Base-by-base conservation (phyloP, 2,797 vertebrate species). In the Carduelis carduelis region DNA sequence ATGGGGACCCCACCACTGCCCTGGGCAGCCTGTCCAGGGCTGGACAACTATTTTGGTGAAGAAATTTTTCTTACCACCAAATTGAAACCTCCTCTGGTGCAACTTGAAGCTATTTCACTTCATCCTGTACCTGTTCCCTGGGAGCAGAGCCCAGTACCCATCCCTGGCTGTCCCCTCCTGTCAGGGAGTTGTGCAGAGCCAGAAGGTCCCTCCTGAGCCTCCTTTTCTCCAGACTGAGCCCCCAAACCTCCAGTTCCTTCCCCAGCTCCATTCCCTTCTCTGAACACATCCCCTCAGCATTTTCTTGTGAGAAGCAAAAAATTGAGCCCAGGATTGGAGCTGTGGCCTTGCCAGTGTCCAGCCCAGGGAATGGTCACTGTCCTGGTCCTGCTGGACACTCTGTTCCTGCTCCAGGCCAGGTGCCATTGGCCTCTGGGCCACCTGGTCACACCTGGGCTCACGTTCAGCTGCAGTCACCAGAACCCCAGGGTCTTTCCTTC, bases 171-270 rank as follows among this genome's bases (percentile, higher is more conserved):
- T 3, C 2, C 6, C 6, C 8, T 80, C 37, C 55, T 68, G 7
- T 11, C n/a, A 44, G 55, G 55, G 61, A 1, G 1, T 2, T 80
- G 37, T 5, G 23, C 5, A 59, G 50, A 32, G 26, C 7, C 6
- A 57, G 0, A n/a, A 14, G 4, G 18, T 12, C 0, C 1, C 14
- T 2, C 34, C n/a, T 18, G 56, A 69, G 13, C n/a, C 44, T 41
- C n/a, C 26, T 80, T 41, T 69, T 1, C 63, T 75, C 30, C 82
- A 81, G 44, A 8, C 3, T 69, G 19, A 63, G 16, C 26, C 5
- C 22, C 24, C 7, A n/a, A n/a, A n/a, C n/a, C n/a, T n/a, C n/a
- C n/a, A n/a, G n/a, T n/a, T n/a, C 30, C 22, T 75, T 75, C 26
- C 10, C 28, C 55, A 85, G n/a, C 43, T 56, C 34, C 0, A 0